Conservation (phyloP, 1,140 invertebrate species). For the Drosophila tristis region DNA sequence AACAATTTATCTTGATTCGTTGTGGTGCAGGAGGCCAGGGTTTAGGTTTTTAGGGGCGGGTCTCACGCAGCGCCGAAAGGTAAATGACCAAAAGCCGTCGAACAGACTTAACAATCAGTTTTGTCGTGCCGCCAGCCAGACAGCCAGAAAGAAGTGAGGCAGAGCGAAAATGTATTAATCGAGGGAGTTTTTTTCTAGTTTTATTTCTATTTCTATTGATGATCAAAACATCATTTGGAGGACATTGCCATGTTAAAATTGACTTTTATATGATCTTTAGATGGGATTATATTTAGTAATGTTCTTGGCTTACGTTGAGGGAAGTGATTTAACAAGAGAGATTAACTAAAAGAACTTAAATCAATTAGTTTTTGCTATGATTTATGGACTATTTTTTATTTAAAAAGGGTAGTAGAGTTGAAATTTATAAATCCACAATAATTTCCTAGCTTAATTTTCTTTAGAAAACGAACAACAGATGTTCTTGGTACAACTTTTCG, state of each 20-base stretch:
- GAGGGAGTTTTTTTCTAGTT: constrained; percentile 14
- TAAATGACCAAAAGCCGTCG: constrained; percentile 69
- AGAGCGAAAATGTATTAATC: constrained; percentile 53
- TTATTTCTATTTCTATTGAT: constrained; percentile 50
- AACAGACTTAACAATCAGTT: constrained; percentile 24
- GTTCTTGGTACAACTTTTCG: too few species aligned
- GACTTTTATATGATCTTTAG: constrained; percentile 46
- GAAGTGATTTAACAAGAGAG: constrained; percentile 29
- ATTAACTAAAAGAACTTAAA: constrained; percentile 7
- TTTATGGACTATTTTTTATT: constrained; percentile 2
- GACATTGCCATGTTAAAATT: constrained; percentile 37
- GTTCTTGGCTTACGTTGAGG: constrained; percentile 10
- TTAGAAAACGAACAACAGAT: too few species aligned
- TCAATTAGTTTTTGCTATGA: neutral
- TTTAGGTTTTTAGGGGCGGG: constrained; percentile 1
- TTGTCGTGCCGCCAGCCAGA: constrained; percentile 38
- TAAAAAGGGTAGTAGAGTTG: neutral
- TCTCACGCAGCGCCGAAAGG: constrained; percentile 57
- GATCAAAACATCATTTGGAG: constrained; percentile 47
- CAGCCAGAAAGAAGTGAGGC: too few species aligned
- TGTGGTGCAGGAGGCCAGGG: constrained; percentile 7
- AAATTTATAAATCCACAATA: too few species aligned
- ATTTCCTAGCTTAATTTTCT: too few species aligned
- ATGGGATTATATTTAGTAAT: constrained; percentile 12
- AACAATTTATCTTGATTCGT: constrained; percentile 73